Evolutionary conservation across 2,113 vertebrate species (phyloP).

Genomic region (Nycticorax nycticorax): DNA sequence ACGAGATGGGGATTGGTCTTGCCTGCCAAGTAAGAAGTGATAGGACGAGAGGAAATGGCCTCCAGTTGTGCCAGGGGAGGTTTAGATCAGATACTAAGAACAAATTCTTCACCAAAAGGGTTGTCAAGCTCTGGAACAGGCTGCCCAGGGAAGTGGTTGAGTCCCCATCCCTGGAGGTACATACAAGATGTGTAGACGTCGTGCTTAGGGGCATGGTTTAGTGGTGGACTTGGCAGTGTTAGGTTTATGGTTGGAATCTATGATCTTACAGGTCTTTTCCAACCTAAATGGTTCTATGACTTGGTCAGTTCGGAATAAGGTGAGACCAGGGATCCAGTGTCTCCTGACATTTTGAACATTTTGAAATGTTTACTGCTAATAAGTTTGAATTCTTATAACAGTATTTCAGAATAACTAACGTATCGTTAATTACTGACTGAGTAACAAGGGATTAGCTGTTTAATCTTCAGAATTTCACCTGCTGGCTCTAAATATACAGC

Average conservation of each 20-base stretch:
- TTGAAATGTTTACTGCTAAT: background rate
- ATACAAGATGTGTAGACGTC: background rate
- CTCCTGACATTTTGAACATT: background rate
- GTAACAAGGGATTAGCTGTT: background rate
- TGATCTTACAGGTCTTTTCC: background rate
- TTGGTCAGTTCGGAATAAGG: background rate
- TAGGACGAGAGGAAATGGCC: background rate
- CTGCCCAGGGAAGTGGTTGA: background rate
- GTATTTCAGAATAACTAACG: background rate
- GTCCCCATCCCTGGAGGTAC: background rate
- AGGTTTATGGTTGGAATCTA: background rate
- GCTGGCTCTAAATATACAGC: background rate
- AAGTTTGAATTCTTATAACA: background rate
- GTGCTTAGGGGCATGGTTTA: background rate
- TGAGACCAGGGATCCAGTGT: background rate
- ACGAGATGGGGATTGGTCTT: background rate
- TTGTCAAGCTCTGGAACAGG: background rate
- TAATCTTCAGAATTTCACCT: background rate
- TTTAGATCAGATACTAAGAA: background rate
- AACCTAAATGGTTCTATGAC: background rate
- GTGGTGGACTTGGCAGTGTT: background rate
- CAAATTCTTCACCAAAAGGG: background rate
- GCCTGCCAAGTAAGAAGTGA: background rate
- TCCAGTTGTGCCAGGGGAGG: background rate
- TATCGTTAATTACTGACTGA: background rate